Conservation (phyloP, 64 coral and sea anemone genomes). For the Acropora yongei region DNA sequence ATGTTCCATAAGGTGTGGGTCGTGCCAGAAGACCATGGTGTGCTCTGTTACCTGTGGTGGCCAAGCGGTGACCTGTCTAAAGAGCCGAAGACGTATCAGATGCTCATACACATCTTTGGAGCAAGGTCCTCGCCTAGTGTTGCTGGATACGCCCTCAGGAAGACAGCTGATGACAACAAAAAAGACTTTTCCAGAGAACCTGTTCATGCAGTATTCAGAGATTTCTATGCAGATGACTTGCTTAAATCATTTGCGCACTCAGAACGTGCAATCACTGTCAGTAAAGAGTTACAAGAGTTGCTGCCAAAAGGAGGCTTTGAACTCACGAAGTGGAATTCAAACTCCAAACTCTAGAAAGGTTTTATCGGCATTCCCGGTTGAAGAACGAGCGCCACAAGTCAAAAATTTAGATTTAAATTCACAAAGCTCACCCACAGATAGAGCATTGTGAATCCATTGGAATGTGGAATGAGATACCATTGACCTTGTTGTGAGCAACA, state of each 20-base stretch:
- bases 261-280: constrained; percentile 40
- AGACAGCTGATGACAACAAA: constrained; percentile 46
- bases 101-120: too few relatives aligned
- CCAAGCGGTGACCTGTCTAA: neutral
- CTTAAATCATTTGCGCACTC: constrained; percentile 70
- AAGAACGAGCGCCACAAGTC: neutral
- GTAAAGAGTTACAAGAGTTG: constrained; percentile 37
- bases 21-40: neutral
- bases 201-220: constrained; percentile 54
- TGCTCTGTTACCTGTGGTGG: constrained; percentile 63
- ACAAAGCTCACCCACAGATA: constrained; percentile 4
- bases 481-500: constrained; percentile 4
- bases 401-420: constrained; percentile 28
- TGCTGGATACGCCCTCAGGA: too few relatives aligned
- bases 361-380: too few relatives aligned
- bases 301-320: neutral
- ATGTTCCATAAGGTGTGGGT: too few relatives aligned
- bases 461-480: constrained; percentile 30
- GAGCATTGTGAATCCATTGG: constrained; percentile 37
- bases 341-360: too few relatives aligned
- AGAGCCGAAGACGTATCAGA: too few relatives aligned
- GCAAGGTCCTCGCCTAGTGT: too few relatives aligned
- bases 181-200: constrained; percentile 30
- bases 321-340: too few relatives aligned
- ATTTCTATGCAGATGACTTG: constrained; percentile 80